A percentile compares a stretch with the other conserved stretches of the same genome.
These are phyloP conservation scores for Agrotis exclamationis DNA, from an alignment of 2,888 invertebrate species.

Conservation along the genomic window DNA sequence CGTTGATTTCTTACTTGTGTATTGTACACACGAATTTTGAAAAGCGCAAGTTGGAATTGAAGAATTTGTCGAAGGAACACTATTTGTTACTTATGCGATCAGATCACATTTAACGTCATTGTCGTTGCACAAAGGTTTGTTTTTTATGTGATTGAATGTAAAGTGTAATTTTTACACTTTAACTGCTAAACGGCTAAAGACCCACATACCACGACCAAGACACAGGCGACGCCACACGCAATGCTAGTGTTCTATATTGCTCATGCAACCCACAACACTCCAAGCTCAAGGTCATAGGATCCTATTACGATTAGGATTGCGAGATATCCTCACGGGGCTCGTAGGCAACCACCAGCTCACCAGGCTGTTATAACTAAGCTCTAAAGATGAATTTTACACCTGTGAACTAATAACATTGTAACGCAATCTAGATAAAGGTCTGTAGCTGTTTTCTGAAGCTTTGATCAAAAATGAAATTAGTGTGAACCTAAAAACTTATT, in stretches of 20 bases:
- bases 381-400: slow-evolving; percentile 34
- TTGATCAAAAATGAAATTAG: no score
- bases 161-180: no score
- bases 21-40: no score
- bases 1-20: no score
- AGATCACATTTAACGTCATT: no score
- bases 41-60: no score
- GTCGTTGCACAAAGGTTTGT: no score
- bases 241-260: not conserved
- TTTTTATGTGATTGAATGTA: no score
- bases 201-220: not conserved
- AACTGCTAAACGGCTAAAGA: no score
- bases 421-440: not conserved
- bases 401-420: slow-evolving; percentile 34
- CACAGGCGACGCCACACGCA: not conserved
- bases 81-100: no score
- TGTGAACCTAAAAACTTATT: no score
- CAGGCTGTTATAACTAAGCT: slow-evolving; percentile 4
- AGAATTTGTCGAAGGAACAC: no score
- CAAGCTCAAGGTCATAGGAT: slow-evolving; percentile 36
- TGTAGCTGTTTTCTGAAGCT: not conserved
- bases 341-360: slow-evolving; percentile 8
- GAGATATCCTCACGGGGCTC: slow-evolving; percentile 24
- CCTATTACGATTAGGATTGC: slow-evolving; percentile 39
- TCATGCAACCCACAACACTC: slow-evolving; percentile 27